Evolutionary conservation across 2,797 vertebrate genomes (phyloP).

Genomic region (Anguilla megastoma): DNA sequence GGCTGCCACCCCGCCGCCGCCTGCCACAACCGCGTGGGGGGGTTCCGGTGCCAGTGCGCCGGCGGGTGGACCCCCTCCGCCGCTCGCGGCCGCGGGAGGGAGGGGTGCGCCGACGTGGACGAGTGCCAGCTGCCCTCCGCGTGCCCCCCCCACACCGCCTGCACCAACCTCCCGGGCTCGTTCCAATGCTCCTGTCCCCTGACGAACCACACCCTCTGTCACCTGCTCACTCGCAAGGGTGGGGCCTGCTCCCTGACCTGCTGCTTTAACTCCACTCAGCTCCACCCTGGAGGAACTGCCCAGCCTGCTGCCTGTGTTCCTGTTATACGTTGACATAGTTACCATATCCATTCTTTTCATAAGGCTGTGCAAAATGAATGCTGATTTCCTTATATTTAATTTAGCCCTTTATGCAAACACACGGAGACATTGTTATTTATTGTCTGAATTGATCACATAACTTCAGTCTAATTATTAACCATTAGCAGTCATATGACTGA

Average conservation of each 20-base stretch:
- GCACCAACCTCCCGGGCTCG: slow-evolving; percentile 70
- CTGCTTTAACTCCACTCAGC: not conserved
- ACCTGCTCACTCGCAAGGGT: slow-evolving; percentile 61
- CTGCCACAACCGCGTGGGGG: slow-evolving; percentile 70
- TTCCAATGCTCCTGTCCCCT: slow-evolving; percentile 69
- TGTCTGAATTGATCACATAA: not conserved
- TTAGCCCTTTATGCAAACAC: not conserved
- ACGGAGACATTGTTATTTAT: not conserved
- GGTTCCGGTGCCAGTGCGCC: slow-evolving; percentile 70
- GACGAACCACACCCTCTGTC: slow-evolving; percentile 54
- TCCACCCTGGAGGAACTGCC: not conserved
- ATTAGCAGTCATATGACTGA: not conserved
- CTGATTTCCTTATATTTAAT: not conserved
- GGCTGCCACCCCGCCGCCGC: slow-evolving; percentile 69
- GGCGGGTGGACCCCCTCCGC: slow-evolving; percentile 64
- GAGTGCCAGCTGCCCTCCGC: slow-evolving; percentile 63
- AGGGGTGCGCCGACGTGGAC: slow-evolving; percentile 70
- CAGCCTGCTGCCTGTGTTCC: not conserved
- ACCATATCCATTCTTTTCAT: not conserved
- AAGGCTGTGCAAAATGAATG: not conserved
- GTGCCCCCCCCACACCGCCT: slow-evolving; percentile 62
- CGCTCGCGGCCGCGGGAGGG: slow-evolving; percentile 55
- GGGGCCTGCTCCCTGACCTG: slow-evolving; percentile 44
- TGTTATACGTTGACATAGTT: not conserved
- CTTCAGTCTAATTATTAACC: not conserved